Evolutionary conservation across 1,140 invertebrate species (phyloP), one percentile per base, ranked within the genome.

Genomic region (Portunus trituberculatus): DNA sequence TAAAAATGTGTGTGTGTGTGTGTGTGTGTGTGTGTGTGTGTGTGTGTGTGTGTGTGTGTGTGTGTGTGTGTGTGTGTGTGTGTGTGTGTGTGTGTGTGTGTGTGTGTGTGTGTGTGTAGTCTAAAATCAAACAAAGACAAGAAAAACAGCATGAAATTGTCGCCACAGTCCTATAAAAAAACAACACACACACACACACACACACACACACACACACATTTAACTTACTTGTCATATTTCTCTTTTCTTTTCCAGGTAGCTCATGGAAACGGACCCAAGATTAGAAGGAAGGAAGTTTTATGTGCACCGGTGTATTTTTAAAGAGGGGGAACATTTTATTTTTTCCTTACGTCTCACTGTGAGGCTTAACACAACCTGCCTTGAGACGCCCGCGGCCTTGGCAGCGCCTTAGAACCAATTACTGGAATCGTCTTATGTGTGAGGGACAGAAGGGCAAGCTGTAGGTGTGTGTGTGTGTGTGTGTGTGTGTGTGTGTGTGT

Each of bases 11-110:
- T n/a, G 67, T 76, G 67, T 76, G 67, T 76, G 67, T 76, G 67
- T 76, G 67, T 76, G 67, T 76, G 67, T 76, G 67, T 76, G 67
- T 76, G 67, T 76, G 67, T 76, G 67, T 76, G 67, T 76, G 67
- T 76, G 67, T 76, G 67, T 76, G 67, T 76, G 67, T 76, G 67
- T 76, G 67, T 76, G 67, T 76, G 67, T 76, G 67, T 76, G 67
- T 76, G 67, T 76, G 67, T 76, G 67, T 76, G 67, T 76, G 67
- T 76, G 67, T 76, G 67, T 76, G 67, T 76, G 67, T 76, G 67
- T 76, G 67, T 76, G 67, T 76, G 67, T 76, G 67, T 76, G 67
- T 76, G 67, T 76, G 67, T 76, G 67, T 76, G 67, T 76, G 67
- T n/a, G 67, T 76, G 59, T 76, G 67, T 76, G 67, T 76, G 67